Base-by-base conservation (phyloP, 2,888 invertebrate species). In the Acleris cristana region DNA sequence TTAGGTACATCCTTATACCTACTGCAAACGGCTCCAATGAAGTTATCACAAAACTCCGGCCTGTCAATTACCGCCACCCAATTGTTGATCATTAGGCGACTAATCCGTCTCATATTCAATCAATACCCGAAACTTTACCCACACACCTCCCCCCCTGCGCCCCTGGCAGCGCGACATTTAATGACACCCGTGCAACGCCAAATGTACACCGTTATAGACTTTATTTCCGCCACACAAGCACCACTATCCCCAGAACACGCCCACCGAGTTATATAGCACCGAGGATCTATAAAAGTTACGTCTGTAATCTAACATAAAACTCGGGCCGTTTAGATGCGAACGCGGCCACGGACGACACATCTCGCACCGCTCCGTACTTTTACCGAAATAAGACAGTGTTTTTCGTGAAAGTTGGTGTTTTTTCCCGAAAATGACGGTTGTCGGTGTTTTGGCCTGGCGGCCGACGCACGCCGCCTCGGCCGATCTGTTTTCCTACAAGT, bases 231-330 rank as follows among this genome's bases (percentile, higher is more conserved):
- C 74, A 74, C 79, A 76, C 81, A 92, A 86, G 82, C 88, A 82
- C 84, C 80, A 89, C 78, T 84, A 82, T 91, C 83, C 87, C 83
- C 80, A 85, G 85, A 80, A 84, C 82, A 80, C 85, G 83, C 85
- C 89, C 89, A 88, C 90, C 90, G 88, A 91, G 92, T 92, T 92
- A 92, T 92, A 92, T 92, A 92, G 92, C 92, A 92, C 92, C 90
- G 92, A 92, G 92, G 92, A 92, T 92, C 92, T 92, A 92, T 92
- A 92, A 92, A 92, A 92, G 92, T 92, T 92, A 92, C 92, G 92
- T 92, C 92, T 92, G 92, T 92, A 92, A 92, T 92, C 92, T 92
- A 92, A 92, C 92, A 92, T 92, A 92, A 92, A 92, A 92, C 91
- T 92, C 92, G 90, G 92, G 91, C 92, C 92, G 92, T 92, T 92